These are phyloP conservation scores for Choreutis nemorana DNA, from an alignment of 2,888 invertebrate species.

Conservation along the genomic window DNA sequence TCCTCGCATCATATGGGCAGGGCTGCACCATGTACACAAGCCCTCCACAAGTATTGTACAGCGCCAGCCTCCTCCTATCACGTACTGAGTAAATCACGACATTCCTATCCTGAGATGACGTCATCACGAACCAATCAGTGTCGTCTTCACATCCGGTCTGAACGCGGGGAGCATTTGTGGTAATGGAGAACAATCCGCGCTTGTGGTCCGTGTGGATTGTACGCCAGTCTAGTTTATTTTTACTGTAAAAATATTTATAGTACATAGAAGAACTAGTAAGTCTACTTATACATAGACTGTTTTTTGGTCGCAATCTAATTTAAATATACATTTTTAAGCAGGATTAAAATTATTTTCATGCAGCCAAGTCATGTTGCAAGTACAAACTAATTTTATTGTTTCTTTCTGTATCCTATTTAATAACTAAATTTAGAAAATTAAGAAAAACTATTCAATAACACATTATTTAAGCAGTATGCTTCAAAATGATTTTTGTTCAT, in stretches of 20 bases:
- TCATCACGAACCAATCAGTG: conserved; percentile 58
- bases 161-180: conserved; percentile 39
- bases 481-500: conserved; percentile 10
- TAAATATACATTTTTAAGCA: too few relatives aligned
- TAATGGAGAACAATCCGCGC: conserved; percentile 70
- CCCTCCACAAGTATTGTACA: conserved; percentile 70
- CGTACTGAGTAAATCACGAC: conserved; percentile 57
- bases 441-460: background rate
- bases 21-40: conserved; percentile 68
- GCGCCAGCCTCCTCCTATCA: conserved; percentile 28
- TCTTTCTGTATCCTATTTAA: background rate
- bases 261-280: background rate
- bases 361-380: too few relatives aligned
- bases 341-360: too few relatives aligned
- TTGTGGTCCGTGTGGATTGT: conserved; percentile 59
- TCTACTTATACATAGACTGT: too few relatives aligned
- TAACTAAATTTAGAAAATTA: background rate
- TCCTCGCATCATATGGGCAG: conserved; percentile 75
- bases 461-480: background rate
- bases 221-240: conserved; percentile 30
- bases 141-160: conserved; percentile 15
- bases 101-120: conserved; percentile 67
- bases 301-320: too few relatives aligned
- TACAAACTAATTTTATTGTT: background rate
- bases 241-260: conserved; percentile 32